Evolutionary conservation across 2,888 invertebrate species (phyloP), one percentile per base, ranked within the genome.

Genomic region (Phengaris arion): DNA sequence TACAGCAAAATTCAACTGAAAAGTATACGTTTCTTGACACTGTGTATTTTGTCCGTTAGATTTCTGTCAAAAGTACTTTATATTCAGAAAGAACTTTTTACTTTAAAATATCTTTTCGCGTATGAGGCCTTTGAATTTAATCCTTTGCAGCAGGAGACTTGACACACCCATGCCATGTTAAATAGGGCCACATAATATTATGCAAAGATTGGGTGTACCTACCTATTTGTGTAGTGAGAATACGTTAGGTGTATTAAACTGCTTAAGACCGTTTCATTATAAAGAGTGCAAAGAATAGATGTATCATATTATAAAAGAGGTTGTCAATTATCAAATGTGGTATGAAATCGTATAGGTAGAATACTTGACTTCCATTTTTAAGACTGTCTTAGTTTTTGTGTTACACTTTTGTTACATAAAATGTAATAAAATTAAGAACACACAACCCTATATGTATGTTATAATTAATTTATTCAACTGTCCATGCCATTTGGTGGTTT

Each of bases 381-480:
- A 22, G 22, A 22, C 22, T 22, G 22, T 22, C 0, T 22, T 22
- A 22, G 22, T 22, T 22, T 22, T 22, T 22, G 22, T 22, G 22
- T 22, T 22, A 22, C 22, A 22, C 22, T 22, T 22, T 22, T 22
- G 35, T 35, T 35, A 35, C 35, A 35, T 35, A 48, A 48, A 5
- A 48, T 48, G 22, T 59, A 59, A 64, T 12, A 64, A 45, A 64
- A 64, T 64, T 35, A 64, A 35, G 8, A 64, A 13, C 69, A 10
- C 46, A 52, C 72, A 77, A 79, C 78, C 77, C 70, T 78, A 80
- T 80, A 77, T 80, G 54, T 72, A 59, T 68, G 22, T 15, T 70
- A 80, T 83, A 83, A 84, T 83, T 83, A 82, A 83, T 83, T 81
- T 80, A 82, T 83, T 82, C 79, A 81, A 52, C 74, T 78, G 80